phyloP scores from a whole-genome alignment of 2,888 invertebrate species.

The Heteromyza rotundicornis region DNA sequence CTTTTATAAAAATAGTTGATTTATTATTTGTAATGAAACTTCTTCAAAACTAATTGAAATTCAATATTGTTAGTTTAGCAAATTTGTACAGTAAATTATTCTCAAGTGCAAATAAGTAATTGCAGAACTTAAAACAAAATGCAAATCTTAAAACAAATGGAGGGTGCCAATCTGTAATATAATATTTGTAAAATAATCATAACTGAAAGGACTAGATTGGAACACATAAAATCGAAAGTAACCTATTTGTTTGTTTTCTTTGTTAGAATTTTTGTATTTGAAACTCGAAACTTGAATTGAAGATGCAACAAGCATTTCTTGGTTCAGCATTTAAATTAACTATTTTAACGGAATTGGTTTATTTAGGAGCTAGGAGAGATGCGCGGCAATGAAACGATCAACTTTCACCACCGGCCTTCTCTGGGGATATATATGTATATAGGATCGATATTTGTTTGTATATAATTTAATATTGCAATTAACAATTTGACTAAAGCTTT shows the following conservation, averaged over 20 bases:
- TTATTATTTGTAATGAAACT: neutral
- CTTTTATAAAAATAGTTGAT: conserved; percentile 1
- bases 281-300: conserved; percentile 1
- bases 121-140: conserved; percentile 5
- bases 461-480: neutral
- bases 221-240: neutral
- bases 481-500: conserved; percentile 6
- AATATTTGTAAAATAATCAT: too few relatives aligned
- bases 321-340: neutral
- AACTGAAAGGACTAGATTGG: neutral
- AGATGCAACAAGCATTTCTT: too few relatives aligned
- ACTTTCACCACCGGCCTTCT: too few relatives aligned
- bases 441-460: neutral
- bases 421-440: neutral
- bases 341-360: neutral
- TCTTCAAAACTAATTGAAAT: conserved; percentile 7
- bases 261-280: conserved; percentile 12
- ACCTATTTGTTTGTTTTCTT: neutral
- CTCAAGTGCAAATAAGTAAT: conserved; percentile 9
- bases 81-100: conserved; percentile 4
- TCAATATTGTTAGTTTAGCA: conserved; percentile 10
- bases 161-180: too few relatives aligned
- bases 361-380: neutral
- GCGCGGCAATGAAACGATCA: too few relatives aligned
- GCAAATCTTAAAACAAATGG: too few relatives aligned